These are phyloP conservation scores for Branchinecta lindahli DNA, from an alignment of 1,140 invertebrate species.

Conservation along the genomic window DNA sequence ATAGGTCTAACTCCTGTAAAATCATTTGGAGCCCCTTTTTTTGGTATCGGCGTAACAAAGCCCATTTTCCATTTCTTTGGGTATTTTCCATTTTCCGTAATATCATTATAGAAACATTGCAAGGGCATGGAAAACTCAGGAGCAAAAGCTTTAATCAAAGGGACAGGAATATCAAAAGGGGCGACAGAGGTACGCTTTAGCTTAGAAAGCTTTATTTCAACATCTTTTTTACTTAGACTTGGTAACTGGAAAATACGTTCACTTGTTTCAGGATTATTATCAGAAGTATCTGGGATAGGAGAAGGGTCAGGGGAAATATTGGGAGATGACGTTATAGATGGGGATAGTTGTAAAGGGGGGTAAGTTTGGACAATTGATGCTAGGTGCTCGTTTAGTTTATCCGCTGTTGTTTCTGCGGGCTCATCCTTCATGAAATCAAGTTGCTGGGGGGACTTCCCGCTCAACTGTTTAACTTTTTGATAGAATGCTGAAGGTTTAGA, in stretches of 20 bases:
- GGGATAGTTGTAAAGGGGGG: neutral
- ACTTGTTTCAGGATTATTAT: neutral
- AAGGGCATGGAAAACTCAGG: neutral
- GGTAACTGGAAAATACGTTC: neutral
- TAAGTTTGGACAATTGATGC: neutral
- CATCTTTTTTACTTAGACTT: neutral
- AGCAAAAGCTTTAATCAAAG: neutral
- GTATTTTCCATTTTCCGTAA: neutral
- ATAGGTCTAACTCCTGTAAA: neutral
- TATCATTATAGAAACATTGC: neutral
- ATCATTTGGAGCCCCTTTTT: neutral
- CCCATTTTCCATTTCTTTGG: neutral
- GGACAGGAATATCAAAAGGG: neutral
- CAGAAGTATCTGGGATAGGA: neutral
- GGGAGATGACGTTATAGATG: too few species aligned
- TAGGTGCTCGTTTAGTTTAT: neutral
- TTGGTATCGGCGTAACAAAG: neutral
- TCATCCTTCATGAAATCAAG: neutral
- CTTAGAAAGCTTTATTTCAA: neutral
- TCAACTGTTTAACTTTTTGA: neutral
- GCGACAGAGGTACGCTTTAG: neutral
- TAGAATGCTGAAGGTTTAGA: neutral
- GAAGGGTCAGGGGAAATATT: too few species aligned
- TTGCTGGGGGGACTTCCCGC: neutral
- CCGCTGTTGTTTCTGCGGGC: neutral